A percentile compares a stretch with the other conserved stretches of the same genome.
phyloP scores from a whole-genome alignment of 2,113 vertebrate species.

The Microtus richardsoni region DNA sequence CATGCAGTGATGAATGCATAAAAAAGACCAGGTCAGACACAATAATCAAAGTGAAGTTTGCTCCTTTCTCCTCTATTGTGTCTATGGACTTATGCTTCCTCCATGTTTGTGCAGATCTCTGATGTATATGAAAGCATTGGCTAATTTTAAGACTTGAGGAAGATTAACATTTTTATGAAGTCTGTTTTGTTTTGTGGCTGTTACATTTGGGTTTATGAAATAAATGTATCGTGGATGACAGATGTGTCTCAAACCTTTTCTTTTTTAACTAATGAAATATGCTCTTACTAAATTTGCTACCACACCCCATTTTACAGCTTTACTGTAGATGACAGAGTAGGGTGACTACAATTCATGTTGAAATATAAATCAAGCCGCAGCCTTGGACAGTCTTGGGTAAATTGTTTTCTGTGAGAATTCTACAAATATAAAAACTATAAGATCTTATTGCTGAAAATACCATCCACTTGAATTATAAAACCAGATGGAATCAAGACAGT shows the following conservation, averaged over 20 bases:
- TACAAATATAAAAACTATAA: neutral
- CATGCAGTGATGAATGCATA: neutral
- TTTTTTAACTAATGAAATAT: neutral
- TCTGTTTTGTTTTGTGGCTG: neutral
- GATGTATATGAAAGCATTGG: neutral
- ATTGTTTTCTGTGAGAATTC: neutral
- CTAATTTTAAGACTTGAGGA: constrained; percentile 15
- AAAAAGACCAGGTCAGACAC: neutral
- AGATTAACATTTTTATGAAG: neutral
- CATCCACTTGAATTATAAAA: neutral
- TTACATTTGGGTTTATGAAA: neutral
- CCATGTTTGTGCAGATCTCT: neutral
- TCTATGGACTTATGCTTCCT: neutral
- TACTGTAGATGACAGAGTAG: neutral
- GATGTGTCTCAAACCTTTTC: neutral
- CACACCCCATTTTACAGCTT: neutral
- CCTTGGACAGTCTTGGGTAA: neutral
- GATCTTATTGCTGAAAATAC: neutral
- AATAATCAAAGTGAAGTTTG: neutral
- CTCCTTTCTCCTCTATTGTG: neutral
- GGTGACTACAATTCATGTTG: neutral
- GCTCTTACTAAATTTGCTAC: neutral
- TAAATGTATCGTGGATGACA: neutral
- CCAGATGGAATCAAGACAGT: neutral
- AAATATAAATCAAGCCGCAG: neutral